Evolutionary conservation across 1,140 invertebrate genomes (phyloP), one percentile per base, ranked within the genome.

Genomic region (Pogonomyrmex californicus): DNA sequence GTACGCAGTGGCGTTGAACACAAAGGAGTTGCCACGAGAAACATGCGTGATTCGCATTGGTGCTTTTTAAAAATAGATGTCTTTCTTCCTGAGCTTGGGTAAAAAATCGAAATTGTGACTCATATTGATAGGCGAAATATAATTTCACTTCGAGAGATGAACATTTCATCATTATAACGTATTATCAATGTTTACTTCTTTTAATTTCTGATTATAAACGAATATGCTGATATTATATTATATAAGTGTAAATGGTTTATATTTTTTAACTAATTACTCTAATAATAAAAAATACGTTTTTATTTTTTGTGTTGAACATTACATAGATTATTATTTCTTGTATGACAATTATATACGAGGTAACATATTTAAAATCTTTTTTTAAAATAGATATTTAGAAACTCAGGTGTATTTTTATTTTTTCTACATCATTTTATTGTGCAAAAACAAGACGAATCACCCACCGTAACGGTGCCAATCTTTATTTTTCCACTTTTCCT

Each of bases 1-100:
- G 17, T 44, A 23, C 54, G 38, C 30, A 54, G 5, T 4, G 56
- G 1, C n/a, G 30, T 17, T 77, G 47, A 51, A 79, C 17, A 86
- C 66, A 89, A 89, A 87, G 87, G 30, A 75, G 14, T 60, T 33
- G 12, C n/a, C 47, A 62, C n/a, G 58, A 73, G 66, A 4, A 78
- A 30, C 36, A 49, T 51, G 30, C 41, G 51, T 82, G 66, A 82
- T 58, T 41, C 9, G 30, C 12, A 71, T 44, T 73, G 41, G 5
- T 14, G 6, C 38, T 60, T 73, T 58, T 54, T 3, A 71, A 54
- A 88, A 88, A 88, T 88, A 79, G 33, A 54, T 68, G 1, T 41
- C 23, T 47, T 44, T 47, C 44, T 82, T 82, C 17, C 30, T 7
- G 23, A 23, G 23, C 23, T 12, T 5, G 10, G 12, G 17, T 6